Conservation (phyloP, 1,140 invertebrate genomes). For the Penaeus japonicus region DNA sequence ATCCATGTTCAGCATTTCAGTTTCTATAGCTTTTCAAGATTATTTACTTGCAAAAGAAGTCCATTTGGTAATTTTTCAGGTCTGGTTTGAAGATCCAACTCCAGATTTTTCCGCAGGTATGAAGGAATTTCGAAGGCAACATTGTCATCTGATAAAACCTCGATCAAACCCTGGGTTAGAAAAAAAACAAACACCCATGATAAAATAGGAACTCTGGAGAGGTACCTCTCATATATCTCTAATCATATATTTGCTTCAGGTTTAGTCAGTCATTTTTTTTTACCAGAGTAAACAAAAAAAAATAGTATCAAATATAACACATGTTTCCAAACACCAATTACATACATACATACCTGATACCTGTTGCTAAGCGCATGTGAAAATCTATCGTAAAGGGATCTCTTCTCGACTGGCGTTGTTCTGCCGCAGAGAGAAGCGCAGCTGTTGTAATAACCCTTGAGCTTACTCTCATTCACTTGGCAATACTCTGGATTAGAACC, state of each 20-base stretch:
- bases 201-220: no score
- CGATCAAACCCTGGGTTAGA: not conserved
- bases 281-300: no score
- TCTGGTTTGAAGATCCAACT: conserved; percentile 27
- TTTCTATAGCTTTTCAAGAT: no score
- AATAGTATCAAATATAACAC: no score
- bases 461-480: conserved; percentile 22
- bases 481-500: conserved; percentile 38
- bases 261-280: no score
- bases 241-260: no score
- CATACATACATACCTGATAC: conserved; percentile 17
- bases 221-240: no score
- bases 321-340: not conserved
- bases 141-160: conserved; percentile 42
- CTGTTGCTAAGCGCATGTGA: not conserved
- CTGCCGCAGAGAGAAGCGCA: conserved; percentile 43
- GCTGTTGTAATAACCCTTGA: conserved; percentile 38
- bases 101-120: conserved; percentile 41
- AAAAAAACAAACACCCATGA: not conserved
- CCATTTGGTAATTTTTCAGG: conserved; percentile 36
- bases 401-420: conserved; percentile 28
- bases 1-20: no score
- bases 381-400: conserved; percentile 37
- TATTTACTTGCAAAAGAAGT: conserved; percentile 33
- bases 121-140: conserved; percentile 38